Evolutionary conservation across 2,113 vertebrate genomes (phyloP).

Genomic region (Actenoides hombroni): DNA sequence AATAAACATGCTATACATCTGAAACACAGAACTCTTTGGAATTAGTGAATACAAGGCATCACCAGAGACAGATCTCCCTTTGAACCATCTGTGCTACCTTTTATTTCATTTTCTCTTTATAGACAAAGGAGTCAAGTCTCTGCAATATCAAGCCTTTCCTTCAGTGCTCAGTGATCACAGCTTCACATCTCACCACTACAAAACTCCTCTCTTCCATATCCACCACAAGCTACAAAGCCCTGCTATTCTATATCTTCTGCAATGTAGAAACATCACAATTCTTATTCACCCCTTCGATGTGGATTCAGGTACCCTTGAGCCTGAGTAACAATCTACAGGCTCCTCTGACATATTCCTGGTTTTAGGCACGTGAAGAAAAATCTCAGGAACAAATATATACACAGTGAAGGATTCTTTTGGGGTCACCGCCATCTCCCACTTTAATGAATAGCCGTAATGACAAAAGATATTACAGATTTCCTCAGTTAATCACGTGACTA

Average conservation of each 20-base stretch:
- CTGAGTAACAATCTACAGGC: neutral
- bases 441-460: neutral
- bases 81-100: neutral
- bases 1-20: neutral
- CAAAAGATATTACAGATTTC: neutral
- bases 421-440: constrained; percentile 4
- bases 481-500: neutral
- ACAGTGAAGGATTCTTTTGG: neutral
- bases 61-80: neutral
- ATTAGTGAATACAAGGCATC: neutral
- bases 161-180: neutral
- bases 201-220: neutral
- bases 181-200: neutral
- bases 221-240: neutral
- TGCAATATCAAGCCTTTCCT: neutral
- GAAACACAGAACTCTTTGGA: neutral
- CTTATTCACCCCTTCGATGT: neutral
- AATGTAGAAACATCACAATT: neutral
- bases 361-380: neutral
- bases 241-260: neutral
- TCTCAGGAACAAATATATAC: neutral
- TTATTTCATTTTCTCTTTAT: neutral
- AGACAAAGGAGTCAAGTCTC: neutral
- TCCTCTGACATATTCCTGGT: neutral
- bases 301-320: neutral